phyloP scores from a whole-genome alignment of 2,113 vertebrate genomes.

The Poecile atricapillus region DNA sequence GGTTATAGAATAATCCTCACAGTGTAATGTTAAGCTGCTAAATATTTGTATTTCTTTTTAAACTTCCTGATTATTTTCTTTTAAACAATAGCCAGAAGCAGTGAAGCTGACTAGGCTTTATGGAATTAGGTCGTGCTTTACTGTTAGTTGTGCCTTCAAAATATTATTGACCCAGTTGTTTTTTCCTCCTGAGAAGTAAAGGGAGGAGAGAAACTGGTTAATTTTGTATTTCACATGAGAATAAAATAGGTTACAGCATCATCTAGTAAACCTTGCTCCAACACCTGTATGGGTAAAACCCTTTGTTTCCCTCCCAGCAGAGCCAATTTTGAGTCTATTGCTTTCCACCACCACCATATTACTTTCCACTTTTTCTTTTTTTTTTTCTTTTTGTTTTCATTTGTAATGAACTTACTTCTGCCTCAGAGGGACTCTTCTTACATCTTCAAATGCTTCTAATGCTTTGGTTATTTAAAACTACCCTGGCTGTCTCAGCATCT shows the following conservation, averaged over 20 bases:
- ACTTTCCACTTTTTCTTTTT: not conserved
- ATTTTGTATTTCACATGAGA: not conserved
- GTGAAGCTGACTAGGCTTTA: not conserved
- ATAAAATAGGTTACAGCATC: not conserved
- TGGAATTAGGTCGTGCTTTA: not conserved
- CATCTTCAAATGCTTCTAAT: not conserved
- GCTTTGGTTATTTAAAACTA: not conserved
- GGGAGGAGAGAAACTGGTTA: not conserved
- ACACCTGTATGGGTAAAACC: not conserved
- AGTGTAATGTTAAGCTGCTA: not conserved
- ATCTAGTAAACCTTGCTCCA: not conserved
- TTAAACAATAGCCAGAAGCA: not conserved
- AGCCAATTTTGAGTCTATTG: not conserved
- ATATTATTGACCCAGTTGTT: not conserved
- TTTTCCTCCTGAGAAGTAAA: not conserved
- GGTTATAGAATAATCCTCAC: not conserved
- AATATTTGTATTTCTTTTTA: not conserved
- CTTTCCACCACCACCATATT: not conserved
- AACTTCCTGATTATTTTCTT: not conserved
- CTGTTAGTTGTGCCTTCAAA: not conserved
- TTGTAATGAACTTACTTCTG: not conserved
- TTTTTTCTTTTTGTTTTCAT: fast-evolving
- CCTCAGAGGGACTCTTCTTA: not conserved
- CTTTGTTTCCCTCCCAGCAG: not conserved
- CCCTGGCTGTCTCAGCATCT: not conserved